Conservation (phyloP, 2,113 vertebrate genomes). For the Gobiocypris rarus region DNA sequence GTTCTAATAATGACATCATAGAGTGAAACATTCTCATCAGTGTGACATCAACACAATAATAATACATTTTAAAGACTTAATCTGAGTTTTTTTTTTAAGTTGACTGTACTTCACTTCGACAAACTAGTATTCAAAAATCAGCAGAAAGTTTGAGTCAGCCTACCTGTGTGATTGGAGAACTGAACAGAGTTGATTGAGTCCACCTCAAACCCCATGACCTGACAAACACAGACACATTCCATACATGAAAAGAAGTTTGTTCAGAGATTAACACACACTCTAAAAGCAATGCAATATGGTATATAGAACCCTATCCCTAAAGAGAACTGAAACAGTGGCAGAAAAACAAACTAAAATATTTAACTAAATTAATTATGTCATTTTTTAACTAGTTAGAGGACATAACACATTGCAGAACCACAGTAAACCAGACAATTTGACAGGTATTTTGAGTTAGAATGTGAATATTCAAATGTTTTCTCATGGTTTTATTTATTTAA, state of each 20-base stretch:
- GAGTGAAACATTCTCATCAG: not conserved
- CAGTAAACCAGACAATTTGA: no score
- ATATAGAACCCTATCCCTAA: no score
- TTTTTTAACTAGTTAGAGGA: no score
- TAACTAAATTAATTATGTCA: no score
- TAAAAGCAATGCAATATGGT: not conserved
- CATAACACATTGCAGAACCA: no score
- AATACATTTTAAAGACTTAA: not conserved
- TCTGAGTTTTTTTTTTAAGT: no score
- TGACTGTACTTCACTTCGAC: no score
- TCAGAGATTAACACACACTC: not conserved
- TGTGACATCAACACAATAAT: not conserved
- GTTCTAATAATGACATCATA: not conserved
- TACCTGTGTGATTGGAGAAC: constrained; percentile 99
- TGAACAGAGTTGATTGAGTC: constrained; percentile 97
- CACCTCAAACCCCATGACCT: constrained; percentile 98
- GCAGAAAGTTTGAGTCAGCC: not conserved
- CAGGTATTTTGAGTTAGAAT: no score
- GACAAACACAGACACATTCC: constrained; percentile 33
- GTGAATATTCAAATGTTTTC: no score
- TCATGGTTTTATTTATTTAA: no score
- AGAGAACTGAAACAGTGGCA: no score
- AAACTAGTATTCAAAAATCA: not conserved
- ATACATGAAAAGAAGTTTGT: not conserved
- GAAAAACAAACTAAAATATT: no score